A percentile compares a stretch with the other conserved stretches of the same genome.
Conservation (phyloP, 2,888 invertebrate genomes). For the Bombylius major region DNA sequence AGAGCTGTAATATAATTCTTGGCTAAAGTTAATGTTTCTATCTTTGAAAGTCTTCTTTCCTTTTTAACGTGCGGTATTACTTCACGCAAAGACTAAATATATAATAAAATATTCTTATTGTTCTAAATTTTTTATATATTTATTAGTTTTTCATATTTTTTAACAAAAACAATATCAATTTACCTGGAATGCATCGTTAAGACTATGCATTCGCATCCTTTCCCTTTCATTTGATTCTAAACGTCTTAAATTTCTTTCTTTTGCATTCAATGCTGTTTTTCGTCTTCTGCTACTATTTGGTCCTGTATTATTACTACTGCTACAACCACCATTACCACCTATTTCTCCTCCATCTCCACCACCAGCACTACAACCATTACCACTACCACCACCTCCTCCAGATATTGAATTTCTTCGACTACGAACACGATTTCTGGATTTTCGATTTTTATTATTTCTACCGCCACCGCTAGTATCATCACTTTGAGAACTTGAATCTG, state of each 20-base stretch:
- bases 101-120: not conserved
- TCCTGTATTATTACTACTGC: not conserved
- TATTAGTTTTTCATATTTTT: no score
- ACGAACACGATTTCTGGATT: constrained; percentile 5
- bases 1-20: constrained; percentile 84
- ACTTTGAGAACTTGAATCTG: constrained; percentile 37
- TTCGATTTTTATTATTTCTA: constrained; percentile 16
- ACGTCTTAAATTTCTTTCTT: constrained; percentile 73
- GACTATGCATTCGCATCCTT: constrained; percentile 82
- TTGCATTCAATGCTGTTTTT: constrained; percentile 63
- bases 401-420: constrained; percentile 8
- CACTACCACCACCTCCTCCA: constrained; percentile 36
- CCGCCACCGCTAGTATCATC: constrained; percentile 37
- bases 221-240: constrained; percentile 86
- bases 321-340: not conserved
- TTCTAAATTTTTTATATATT: not conserved
- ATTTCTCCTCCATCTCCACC: constrained; percentile 27
- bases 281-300: constrained; percentile 44
- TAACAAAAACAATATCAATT: not conserved
- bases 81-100: constrained; percentile 59
- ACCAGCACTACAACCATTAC: constrained; percentile 19
- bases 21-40: constrained; percentile 76
- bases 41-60: constrained; percentile 73
- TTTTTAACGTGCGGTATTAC: constrained; percentile 80
- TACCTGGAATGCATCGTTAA: constrained; percentile 85